Percentiles rank a stretch among this genome's conserved stretches.
Conservation (phyloP, 2,797 vertebrate species). For the Sus cebifrons region DNA sequence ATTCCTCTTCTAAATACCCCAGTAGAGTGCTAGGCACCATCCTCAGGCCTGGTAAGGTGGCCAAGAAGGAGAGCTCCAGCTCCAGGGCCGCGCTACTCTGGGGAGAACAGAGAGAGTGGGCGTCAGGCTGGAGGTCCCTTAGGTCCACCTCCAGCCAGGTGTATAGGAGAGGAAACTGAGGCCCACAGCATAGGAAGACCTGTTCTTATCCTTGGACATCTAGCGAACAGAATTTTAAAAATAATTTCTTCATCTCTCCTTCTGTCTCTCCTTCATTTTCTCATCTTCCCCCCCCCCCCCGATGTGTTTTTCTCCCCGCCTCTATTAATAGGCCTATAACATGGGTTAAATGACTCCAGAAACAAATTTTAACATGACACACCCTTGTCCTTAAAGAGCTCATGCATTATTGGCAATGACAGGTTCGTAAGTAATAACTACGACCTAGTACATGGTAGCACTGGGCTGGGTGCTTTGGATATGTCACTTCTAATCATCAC, state of each 20-base stretch:
- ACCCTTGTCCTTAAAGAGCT: slow-evolving; percentile 58
- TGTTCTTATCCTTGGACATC: neutral
- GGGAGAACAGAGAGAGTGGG: neutral
- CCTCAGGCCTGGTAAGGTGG: neutral
- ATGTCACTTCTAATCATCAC: neutral
- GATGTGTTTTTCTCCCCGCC: slow-evolving; percentile 62
- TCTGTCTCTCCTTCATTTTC: neutral
- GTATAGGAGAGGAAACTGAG: neutral
- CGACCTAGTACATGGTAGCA: neutral
- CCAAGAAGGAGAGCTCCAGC: neutral
- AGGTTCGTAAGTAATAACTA: slow-evolving; percentile 45
- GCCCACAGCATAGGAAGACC: neutral
- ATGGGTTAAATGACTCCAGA: neutral
- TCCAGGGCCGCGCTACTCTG: neutral
- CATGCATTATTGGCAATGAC: slow-evolving; percentile 66
- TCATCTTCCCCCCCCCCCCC: too few species aligned
- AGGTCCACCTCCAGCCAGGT: neutral
- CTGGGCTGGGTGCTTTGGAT: neutral
- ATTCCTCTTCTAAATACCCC: neutral
- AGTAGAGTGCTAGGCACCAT: neutral
- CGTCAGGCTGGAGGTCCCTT: neutral
- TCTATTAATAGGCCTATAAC: neutral
- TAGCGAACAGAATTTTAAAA: slow-evolving; percentile 6
- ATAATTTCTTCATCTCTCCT: neutral
- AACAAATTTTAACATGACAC: neutral